These are phyloP conservation scores for Caradrina clavipalpis DNA, from an alignment of 2,888 invertebrate species.

Conservation along the genomic window DNA sequence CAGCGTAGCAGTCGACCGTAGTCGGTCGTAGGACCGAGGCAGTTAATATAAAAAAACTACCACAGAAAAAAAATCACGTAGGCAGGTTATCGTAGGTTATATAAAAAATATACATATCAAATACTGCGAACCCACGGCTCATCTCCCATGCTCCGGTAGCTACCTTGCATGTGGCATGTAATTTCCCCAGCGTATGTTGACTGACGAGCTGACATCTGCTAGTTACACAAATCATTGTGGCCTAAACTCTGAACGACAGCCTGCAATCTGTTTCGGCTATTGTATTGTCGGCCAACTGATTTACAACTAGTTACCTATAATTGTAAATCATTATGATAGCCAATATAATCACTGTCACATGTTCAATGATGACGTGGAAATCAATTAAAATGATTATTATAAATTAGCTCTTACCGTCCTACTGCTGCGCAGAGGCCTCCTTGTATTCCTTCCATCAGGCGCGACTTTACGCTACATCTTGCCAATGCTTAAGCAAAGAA, in stretches of 20 bases:
- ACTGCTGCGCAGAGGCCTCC: no score
- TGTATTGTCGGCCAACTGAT: constrained; percentile 51
- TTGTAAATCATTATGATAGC: constrained; percentile 24
- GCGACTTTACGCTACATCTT: no score
- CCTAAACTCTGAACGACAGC: constrained; percentile 57
- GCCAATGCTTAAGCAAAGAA: no score
- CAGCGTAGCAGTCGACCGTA: no score
- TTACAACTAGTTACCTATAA: constrained; percentile 42
- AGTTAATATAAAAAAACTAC: no score
- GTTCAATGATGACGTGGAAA: neutral
- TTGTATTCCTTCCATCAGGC: no score
- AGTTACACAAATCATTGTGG: constrained; percentile 65
- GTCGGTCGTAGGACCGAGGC: no score
- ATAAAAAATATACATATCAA: constrained; percentile 10
- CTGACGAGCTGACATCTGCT: constrained; percentile 51
- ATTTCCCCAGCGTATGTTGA: constrained; percentile 53
- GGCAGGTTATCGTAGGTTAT: no score
- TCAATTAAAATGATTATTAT: neutral
- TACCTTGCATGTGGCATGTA: constrained; percentile 55
- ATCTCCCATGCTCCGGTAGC: neutral
- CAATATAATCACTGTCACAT: neutral
- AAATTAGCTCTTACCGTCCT: no score
- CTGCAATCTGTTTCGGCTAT: constrained; percentile 60
- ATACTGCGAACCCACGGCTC: constrained; percentile 15
- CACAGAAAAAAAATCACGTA: no score